phyloP scores from a whole-genome alignment of 1,140 invertebrate genomes.

The Spodoptera litura region DNA sequence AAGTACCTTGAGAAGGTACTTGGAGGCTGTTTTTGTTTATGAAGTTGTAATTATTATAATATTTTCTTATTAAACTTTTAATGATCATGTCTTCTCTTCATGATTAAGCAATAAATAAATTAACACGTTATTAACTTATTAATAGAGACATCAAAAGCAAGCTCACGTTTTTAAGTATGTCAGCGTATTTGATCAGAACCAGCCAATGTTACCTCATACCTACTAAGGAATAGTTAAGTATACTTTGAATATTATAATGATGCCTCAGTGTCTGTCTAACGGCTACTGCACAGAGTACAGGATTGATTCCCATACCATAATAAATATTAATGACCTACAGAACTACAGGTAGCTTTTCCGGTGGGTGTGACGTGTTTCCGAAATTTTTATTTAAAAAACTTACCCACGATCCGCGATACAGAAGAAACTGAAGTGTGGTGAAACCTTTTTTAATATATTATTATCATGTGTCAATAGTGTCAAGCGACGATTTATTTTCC shows the following conservation, averaged over 20 bases:
- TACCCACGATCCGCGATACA: too few relatives aligned
- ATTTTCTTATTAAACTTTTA: too few relatives aligned
- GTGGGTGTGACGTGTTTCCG: not conserved
- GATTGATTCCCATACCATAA: too few relatives aligned
- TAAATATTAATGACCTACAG: too few relatives aligned
- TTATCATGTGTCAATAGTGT: slow-evolving; percentile 5
- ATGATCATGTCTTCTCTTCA: too few relatives aligned
- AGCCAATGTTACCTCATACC: not conserved
- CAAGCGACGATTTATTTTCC: slow-evolving; percentile 8
- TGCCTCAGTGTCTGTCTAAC: not conserved
- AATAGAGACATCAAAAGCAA: slow-evolving; percentile 20
- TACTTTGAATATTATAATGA: not conserved
- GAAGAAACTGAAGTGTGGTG: too few relatives aligned
- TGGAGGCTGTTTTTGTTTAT: not conserved
- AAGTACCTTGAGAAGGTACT: not conserved
- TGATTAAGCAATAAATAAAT: not conserved
- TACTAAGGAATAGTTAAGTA: slow-evolving; percentile 7
- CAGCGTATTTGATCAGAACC: slow-evolving; percentile 34
- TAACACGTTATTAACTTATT: slow-evolving; percentile 24
- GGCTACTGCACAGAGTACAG: too few relatives aligned
- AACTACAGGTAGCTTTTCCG: not conserved
- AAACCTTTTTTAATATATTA: too few relatives aligned
- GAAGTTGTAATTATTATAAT: not conserved
- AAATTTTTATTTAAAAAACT: too few relatives aligned
- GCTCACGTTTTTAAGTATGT: slow-evolving; percentile 11